Evolutionary conservation across 2,797 vertebrate species (phyloP), one percentile per base, ranked within the genome.

Genomic region (Rhinatrema bivittatum): DNA sequence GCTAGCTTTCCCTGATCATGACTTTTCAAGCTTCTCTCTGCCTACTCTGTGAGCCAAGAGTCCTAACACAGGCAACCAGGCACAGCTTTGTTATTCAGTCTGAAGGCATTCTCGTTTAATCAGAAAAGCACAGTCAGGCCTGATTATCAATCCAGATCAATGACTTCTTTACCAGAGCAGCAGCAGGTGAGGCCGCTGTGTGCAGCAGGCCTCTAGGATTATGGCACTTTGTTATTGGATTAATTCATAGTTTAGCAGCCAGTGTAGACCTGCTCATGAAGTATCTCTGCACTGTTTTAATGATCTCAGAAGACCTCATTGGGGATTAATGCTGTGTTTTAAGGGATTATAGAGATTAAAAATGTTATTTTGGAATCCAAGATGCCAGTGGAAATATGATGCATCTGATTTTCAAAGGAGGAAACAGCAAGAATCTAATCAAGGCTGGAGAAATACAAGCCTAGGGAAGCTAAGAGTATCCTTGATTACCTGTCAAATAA

Each of bases 311-410:
- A 7, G 46, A 48, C 46, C 27, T 41, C 38, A 16, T 22, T 48
- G 32, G 49, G 62, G 63, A 74, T 74, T 73, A 74, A 39, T 40
- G 11, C 4, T 60, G 59, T 65, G 67, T 63, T 76, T 50, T 50
- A 51, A 47, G 39, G 74, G 71, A 66, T 74, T 62, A 70, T 48
- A 56, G 50, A 4, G 62, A 66, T 72, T 53, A 62, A 29, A 30
- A 40, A 33, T 36, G 56, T 8, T 16, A 30, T 6, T 50, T 40
- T 34, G 41, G 42, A 42, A 22, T 26, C 32, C 0, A 5, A 36
- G 20, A 28, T 13, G 37, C 4, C 4, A 53, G 37, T 33, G 16
- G 38, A 60, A 50, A 35, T 35, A n/a, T 8, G 37, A 19, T 38
- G 14, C 26, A 48, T 42, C 4, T 12, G 20, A 9, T 16, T 8